These are phyloP conservation scores for Pissodes strobi DNA, from an alignment of 1,140 invertebrate species.

Conservation along the genomic window DNA sequence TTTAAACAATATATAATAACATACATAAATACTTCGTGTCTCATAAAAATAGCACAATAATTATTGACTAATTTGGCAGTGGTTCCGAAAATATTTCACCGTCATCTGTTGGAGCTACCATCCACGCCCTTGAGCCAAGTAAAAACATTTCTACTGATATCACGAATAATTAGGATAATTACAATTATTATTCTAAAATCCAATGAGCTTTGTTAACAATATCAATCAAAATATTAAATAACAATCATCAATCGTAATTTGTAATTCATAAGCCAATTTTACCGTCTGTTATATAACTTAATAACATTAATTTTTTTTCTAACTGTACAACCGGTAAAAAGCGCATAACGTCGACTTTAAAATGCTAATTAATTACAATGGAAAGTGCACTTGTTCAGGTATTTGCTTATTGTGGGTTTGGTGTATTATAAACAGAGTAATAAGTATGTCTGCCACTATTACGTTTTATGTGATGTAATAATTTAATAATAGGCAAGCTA, in stretches of 20 bases:
- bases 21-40: no score
- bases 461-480: neutral
- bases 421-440: neutral
- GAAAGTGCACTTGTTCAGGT: constrained; percentile 8
- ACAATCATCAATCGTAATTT: constrained; percentile 1
- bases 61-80: no score
- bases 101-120: no score
- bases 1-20: no score
- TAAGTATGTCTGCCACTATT: neutral
- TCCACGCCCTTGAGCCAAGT: no score
- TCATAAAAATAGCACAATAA: no score
- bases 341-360: constrained; percentile 3
- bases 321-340: neutral
- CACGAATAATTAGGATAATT: no score
- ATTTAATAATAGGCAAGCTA: no score
- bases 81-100: no score
- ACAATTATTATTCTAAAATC: no score
- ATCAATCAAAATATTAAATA: constrained; percentile 8
- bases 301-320: neutral
- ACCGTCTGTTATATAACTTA: constrained; percentile 3
- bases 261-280: constrained; percentile 7
- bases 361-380: constrained; percentile 5
- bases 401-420: constrained; percentile 12
- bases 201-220: no score
- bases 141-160: no score